phyloP scores from a whole-genome alignment of 2,888 invertebrate species.

The Nomada fucata region DNA sequence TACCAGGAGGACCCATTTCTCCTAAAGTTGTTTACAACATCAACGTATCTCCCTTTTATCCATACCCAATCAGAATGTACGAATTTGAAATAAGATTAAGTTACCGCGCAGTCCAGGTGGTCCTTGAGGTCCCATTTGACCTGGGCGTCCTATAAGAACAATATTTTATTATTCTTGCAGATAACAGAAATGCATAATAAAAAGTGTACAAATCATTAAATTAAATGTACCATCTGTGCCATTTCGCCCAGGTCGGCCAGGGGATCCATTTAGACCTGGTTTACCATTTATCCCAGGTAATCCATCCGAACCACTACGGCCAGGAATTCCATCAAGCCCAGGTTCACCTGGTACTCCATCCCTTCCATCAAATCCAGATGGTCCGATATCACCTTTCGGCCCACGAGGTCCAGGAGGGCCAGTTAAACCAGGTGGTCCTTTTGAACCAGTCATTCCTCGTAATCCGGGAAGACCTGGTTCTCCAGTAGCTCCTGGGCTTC shows the following conservation, averaged over 20 bases:
- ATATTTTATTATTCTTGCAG: not conserved
- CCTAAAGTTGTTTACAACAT: constrained; percentile 81
- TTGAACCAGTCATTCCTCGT: constrained; percentile 89
- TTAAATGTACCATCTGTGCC: constrained; percentile 87
- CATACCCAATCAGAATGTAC: constrained; percentile 42
- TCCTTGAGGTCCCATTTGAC: constrained; percentile 89
- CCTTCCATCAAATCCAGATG: constrained; percentile 92
- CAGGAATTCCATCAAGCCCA: constrained; percentile 94
- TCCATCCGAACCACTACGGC: constrained; percentile 93
- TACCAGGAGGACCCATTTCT: constrained; percentile 89
- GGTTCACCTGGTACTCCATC: constrained; percentile 97
- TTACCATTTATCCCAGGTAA: constrained; percentile 89
- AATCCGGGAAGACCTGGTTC: constrained; percentile 89
- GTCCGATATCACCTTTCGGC: constrained; percentile 87
- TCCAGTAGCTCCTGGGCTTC: constrained; percentile 86
- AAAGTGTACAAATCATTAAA: not conserved
- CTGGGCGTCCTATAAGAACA: constrained; percentile 87
- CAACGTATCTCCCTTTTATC: constrained; percentile 40
- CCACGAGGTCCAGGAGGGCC: constrained; percentile 89
- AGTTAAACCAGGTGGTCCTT: constrained; percentile 87
- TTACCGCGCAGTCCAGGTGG: constrained; percentile 87
- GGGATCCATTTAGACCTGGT: constrained; percentile 89
- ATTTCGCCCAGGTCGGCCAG: constrained; percentile 89
- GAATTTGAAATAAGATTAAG: constrained; percentile 75
- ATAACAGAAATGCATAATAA: not conserved